Base-by-base conservation (phyloP, 2,113 vertebrate species). In the Progne subis region DNA sequence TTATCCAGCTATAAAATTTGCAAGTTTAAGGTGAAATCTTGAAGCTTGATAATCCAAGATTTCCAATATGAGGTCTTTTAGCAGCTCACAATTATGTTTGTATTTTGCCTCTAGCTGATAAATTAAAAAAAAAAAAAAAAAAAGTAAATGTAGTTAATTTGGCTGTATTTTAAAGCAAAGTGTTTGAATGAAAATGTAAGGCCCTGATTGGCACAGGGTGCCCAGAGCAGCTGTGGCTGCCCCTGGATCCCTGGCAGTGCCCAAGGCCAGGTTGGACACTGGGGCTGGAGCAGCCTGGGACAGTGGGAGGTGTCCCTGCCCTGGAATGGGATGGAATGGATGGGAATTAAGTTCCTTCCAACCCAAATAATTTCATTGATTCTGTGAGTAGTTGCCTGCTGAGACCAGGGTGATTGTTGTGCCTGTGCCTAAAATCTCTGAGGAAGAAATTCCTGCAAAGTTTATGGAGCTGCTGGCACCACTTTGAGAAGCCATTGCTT, bases 321-420 rank as follows among this genome's bases (percentile, higher is more conserved):
- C 23, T 23, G 59, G 59, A 44, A 11, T 37, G 21, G 49, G 32
- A 6, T 12, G 86, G 18, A 23, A 1, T 8, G 50, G 37, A 0
- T 2, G 32, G 13, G 15, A 0, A 52, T 53, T 53, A 0, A 1
- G 59, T 1, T 39, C 23, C 9, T 44, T 0, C 28, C 23, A 29
- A 3, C 32, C 10, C 37, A 67, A 26, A 14, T 17, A 18, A 64
- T 8, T 17, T 20, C 23, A n/a, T 6, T 16, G 39, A 52, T 39
- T 52, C 37, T 23, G 3, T 24, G 52, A 44, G 9, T 2, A 67
- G 32, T 1, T 68, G 52, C 72, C 72, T 26, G 31, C 61, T 68
- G 47, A 82, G 61, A 17, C 24, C 52, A 11, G 56, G 52, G 16
- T 75, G 56, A 11, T 3, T 12, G 15, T 44, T 44, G 43, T 41